Evolutionary conservation across 2,888 invertebrate species (phyloP).

Genomic region (Trypoxylon attenuatum): DNA sequence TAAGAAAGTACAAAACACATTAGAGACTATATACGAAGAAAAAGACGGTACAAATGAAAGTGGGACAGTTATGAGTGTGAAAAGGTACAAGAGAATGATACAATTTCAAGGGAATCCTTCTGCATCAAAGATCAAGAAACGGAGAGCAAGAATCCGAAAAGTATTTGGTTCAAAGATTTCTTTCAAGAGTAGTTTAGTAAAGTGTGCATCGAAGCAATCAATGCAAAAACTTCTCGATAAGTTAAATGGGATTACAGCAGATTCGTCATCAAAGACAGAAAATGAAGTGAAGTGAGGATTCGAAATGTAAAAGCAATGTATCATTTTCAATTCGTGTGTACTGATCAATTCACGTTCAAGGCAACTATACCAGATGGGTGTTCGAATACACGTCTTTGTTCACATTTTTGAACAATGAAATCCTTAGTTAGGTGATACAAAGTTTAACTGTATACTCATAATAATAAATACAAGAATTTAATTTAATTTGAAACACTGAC

Average conservation of each 20-base stretch:
- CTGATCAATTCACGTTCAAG: too few species aligned
- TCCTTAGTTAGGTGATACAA: too few species aligned
- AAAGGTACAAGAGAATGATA: constrained; percentile 78
- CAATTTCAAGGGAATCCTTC: constrained; percentile 77
- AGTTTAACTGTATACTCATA: too few species aligned
- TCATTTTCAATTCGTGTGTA: too few species aligned
- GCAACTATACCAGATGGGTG: not conserved
- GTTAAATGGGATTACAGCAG: constrained; percentile 73
- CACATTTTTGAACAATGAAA: too few species aligned
- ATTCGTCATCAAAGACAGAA: constrained; percentile 34
- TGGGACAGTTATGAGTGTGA: constrained; percentile 75
- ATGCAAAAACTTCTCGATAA: constrained; percentile 78
- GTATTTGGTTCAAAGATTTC: constrained; percentile 76
- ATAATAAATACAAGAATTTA: too few species aligned
- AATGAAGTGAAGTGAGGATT: constrained; percentile 33
- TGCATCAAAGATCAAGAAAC: constrained; percentile 76
- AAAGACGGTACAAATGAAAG: constrained; percentile 74
- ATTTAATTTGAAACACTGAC: too few species aligned
- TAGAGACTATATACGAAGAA: constrained; percentile 81
- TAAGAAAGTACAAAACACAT: constrained; percentile 76
- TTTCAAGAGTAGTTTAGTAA: too few species aligned
- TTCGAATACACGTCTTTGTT: constrained; percentile 68
- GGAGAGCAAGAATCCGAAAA: constrained; percentile 78
- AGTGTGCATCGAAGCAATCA: constrained; percentile 54
- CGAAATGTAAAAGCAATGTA: constrained; percentile 3